Evolutionary conservation across 2,797 vertebrate genomes (phyloP).

Genomic region (Ptychadena robeensis): DNA sequence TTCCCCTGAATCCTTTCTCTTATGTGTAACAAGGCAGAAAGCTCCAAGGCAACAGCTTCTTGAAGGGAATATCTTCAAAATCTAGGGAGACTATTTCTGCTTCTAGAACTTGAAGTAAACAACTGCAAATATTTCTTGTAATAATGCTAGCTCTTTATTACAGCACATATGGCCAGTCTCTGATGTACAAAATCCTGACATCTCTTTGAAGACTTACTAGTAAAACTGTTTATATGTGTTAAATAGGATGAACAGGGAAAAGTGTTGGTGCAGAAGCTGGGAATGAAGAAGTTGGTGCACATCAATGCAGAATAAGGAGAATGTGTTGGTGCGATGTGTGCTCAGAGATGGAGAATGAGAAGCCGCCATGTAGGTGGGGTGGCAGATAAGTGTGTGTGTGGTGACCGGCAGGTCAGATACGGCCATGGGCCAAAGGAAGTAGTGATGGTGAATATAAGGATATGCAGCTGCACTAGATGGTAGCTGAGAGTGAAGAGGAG

Average conservation of each 20-base stretch:
- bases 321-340: too few species aligned
- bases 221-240: background rate
- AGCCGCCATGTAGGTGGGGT: too few species aligned
- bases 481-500: too few species aligned
- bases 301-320: too few species aligned
- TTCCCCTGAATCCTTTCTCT: constrained; percentile 17
- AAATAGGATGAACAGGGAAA: background rate
- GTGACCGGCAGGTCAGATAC: too few species aligned
- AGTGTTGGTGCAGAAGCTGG: too few species aligned
- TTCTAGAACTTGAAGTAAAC: background rate
- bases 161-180: background rate
- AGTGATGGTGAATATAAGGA: too few species aligned
- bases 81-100: constrained; percentile 14
- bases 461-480: too few species aligned
- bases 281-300: too few species aligned
- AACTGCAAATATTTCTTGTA: background rate
- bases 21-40: constrained; percentile 51
- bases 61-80: constrained; percentile 27
- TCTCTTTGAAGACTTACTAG: background rate
- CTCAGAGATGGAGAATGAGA: too few species aligned
- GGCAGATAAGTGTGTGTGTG: too few species aligned
- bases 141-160: background rate
- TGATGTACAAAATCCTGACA: background rate
- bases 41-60: constrained; percentile 52
- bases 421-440: too few species aligned